phyloP scores from a whole-genome alignment of 2,113 vertebrate species.

The Acrocephalus arundinaceus region DNA sequence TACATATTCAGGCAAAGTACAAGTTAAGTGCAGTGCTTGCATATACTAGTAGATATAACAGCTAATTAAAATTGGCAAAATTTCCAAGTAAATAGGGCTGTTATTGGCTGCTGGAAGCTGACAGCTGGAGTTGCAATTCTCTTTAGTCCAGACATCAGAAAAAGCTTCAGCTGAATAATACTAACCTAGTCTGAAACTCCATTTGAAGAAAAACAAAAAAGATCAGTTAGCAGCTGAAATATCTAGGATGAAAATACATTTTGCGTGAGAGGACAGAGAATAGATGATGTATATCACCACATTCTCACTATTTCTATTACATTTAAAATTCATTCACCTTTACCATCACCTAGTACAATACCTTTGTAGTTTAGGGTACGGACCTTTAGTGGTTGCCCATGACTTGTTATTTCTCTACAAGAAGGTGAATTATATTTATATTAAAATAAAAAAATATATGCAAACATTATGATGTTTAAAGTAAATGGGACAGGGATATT shows the following conservation, averaged over 20 bases:
- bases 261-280: neutral
- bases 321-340: neutral
- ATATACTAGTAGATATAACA: neutral
- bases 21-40: neutral
- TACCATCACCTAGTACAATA: neutral
- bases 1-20: neutral
- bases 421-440: neutral
- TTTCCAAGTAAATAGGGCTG: conserved; percentile 16
- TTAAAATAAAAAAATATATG: neutral
- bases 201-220: neutral
- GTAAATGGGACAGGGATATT: neutral
- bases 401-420: neutral
- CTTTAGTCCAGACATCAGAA: conserved; percentile 13
- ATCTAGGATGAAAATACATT: neutral
- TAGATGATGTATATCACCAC: neutral
- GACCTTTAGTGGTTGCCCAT: neutral
- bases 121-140: conserved; percentile 45
- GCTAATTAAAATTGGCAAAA: conserved; percentile 43
- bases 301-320: neutral
- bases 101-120: conserved; percentile 13
- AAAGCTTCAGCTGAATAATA: conserved; percentile 12
- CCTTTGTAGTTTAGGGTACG: neutral
- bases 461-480: neutral
- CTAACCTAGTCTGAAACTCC: neutral
- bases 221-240: neutral